These are phyloP conservation scores for Smutsia temminckii DNA, from an alignment of 2,797 vertebrate genomes.

Conservation along the genomic window DNA sequence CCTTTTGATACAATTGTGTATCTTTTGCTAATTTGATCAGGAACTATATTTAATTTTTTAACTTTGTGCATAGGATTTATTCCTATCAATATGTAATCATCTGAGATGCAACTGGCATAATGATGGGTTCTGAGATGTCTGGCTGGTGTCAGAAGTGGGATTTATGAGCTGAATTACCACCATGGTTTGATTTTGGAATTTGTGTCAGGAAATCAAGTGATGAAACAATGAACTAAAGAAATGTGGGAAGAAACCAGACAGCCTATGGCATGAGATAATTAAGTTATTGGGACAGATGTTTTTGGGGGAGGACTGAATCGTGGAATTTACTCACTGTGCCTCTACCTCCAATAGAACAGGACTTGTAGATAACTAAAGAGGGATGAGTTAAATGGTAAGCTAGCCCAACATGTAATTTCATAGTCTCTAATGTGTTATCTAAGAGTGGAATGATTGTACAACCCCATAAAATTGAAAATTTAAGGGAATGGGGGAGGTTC, in stretches of 20 bases:
- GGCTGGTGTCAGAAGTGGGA: background rate
- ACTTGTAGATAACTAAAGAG: background rate
- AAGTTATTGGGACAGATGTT: background rate
- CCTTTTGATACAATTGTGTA: background rate
- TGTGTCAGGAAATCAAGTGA: background rate
- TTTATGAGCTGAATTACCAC: background rate
- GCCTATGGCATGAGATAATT: background rate
- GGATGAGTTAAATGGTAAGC: background rate
- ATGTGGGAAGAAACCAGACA: background rate
- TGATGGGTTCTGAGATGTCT: background rate
- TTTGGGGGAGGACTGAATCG: background rate
- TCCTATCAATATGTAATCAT: background rate
- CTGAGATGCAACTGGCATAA: background rate
- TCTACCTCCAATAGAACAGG: background rate
- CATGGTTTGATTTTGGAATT: conserved; percentile 18
- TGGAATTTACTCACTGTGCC: background rate
- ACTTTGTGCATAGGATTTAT: background rate
- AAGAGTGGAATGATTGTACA: background rate
- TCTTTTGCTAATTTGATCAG: background rate
- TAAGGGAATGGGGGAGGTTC: background rate
- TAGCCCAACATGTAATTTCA: background rate
- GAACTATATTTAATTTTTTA: background rate
- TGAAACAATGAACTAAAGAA: background rate
- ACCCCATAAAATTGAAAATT: background rate
- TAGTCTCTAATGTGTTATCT: background rate